Evolutionary conservation across 2,888 invertebrate species (phyloP).

Genomic region (Ferdinandea cuprea): DNA sequence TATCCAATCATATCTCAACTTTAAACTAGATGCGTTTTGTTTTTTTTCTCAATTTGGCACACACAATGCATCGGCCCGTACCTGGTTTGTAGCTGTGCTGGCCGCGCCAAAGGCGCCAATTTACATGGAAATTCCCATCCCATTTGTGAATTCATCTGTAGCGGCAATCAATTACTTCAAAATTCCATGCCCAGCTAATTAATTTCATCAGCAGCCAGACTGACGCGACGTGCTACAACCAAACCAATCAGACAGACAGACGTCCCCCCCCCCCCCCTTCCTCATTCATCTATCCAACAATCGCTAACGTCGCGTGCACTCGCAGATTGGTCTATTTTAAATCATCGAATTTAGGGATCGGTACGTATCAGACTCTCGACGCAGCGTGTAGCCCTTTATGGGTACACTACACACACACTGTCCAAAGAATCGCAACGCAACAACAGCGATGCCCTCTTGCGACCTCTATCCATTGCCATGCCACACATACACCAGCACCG

Average conservation of each 20-base stretch:
- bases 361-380: conserved; percentile 48
- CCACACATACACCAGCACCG: conserved; percentile 7
- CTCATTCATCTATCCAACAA: conserved; percentile 5
- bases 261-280: conserved; percentile 39
- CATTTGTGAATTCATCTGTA: conserved; percentile 39
- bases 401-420: conserved; percentile 20
- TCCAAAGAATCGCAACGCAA: conserved; percentile 15
- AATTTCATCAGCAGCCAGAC: conserved; percentile 61
- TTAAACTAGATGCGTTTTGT: too few relatives aligned
- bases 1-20: too few relatives aligned
- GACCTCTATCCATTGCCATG: not conserved
- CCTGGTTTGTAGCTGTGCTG: too few relatives aligned
- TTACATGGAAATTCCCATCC: conserved; percentile 28
- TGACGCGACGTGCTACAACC: conserved; percentile 32
- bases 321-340: conserved; percentile 67
- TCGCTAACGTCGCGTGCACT: conserved; percentile 54
- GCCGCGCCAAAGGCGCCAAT: conserved; percentile 5
- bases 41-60: too few relatives aligned
- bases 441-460: conserved; percentile 35
- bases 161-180: conserved; percentile 69
- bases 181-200: conserved; percentile 68
- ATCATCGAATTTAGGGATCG: conserved; percentile 69
- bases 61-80: too few relatives aligned
- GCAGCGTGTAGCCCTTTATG: conserved; percentile 61
- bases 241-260: conserved; percentile 24